A percentile compares a stretch with the other conserved stretches of the same genome.
Conservation (phyloP, 2,888 invertebrate genomes). For the Monoplex corrugatus region DNA sequence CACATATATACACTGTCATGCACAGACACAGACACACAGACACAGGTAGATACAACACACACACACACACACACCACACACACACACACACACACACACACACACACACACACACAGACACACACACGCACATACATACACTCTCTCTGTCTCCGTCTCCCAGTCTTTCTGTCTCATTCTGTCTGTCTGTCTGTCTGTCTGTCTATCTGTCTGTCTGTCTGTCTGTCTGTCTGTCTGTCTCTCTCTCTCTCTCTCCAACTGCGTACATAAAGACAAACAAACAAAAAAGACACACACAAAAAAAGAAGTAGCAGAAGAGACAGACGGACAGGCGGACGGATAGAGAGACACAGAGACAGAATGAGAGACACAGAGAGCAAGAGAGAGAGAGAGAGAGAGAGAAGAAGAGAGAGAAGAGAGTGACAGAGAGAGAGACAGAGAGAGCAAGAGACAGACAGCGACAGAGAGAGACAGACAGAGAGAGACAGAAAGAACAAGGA, state of each 20-base stretch:
- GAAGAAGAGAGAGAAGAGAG: no score
- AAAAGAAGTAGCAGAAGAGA: no score
- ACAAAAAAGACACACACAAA: no score
- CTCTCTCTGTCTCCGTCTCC: no score
- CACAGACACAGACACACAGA: background rate
- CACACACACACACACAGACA: conserved; percentile 38
- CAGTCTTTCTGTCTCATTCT: no score
- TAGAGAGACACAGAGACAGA: background rate
- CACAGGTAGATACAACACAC: background rate
- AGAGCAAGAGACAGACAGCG: background rate
- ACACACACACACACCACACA: background rate
- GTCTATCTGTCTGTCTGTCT: no score
- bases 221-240: no score
- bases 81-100: background rate
- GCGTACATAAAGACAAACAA: no score
- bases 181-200: no score
- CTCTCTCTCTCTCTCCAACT: no score
- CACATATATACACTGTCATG: background rate
- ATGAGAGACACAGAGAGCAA: background rate
- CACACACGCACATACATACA: conserved; percentile 34
- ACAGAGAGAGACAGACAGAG: background rate
- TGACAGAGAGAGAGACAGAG: background rate
- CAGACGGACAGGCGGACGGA: background rate
- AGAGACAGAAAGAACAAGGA: background rate
- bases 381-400: background rate